These are phyloP conservation scores for Semicossyphus pulcher DNA, from an alignment of 2,113 vertebrate genomes.

Conservation along the genomic window DNA sequence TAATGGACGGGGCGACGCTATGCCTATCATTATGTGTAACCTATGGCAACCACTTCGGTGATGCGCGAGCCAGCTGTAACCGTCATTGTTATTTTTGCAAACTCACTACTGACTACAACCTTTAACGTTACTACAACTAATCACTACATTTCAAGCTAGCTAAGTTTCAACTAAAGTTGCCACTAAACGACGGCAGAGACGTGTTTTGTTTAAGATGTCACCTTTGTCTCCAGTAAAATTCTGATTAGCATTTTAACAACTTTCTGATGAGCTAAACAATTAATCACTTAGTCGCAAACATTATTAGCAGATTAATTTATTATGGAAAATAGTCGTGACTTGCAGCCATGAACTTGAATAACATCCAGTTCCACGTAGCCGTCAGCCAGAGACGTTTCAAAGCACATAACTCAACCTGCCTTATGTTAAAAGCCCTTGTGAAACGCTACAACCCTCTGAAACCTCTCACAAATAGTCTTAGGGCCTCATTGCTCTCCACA, in stretches of 20 bases:
- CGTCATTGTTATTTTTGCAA: no score
- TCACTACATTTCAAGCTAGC: no score
- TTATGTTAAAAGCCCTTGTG: conserved; percentile 62
- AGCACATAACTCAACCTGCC: conserved; percentile 53
- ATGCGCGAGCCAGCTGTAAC: no score
- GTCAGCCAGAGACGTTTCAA: conserved; percentile 42
- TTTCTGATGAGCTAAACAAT: not conserved
- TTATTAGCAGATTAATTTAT: not conserved
- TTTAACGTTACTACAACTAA: no score
- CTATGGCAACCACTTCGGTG: no score
- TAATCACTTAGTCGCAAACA: no score
- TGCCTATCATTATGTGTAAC: no score
- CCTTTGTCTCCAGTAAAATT: not conserved
- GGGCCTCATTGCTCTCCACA: conserved; percentile 53
- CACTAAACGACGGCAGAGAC: no score
- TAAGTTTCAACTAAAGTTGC: no score
- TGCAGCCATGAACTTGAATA: conserved; percentile 16
- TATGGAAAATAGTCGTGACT: not conserved
- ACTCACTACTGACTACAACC: no score
- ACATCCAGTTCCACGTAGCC: conserved; percentile 27
- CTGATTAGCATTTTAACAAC: not conserved
- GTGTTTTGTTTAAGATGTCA: no score
- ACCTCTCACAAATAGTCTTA: conserved; percentile 64
- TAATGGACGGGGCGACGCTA: no score
- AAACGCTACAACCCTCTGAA: conserved; percentile 56